Conservation (phyloP, 2,888 invertebrate genomes). For the Aphidius colemani region DNA sequence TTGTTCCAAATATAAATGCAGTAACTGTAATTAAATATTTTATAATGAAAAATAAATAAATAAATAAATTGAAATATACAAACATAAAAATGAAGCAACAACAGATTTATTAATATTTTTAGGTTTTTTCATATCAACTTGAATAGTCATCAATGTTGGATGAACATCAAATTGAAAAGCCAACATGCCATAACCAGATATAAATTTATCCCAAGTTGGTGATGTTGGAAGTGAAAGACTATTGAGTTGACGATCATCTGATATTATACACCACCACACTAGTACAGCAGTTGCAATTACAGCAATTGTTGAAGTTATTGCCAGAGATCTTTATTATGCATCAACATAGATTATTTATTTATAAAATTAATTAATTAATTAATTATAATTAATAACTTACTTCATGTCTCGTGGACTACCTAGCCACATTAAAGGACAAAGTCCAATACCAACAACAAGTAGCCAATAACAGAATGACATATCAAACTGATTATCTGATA, state of each 20-base stretch:
- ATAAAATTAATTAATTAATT: conserved; percentile 19
- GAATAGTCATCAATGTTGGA: conserved; percentile 84
- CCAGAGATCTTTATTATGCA: conserved; percentile 65
- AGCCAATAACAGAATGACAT: conserved; percentile 85
- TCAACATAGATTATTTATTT: conserved; percentile 5
- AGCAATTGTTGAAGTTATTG: conserved; percentile 68
- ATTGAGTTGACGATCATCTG: conserved; percentile 43
- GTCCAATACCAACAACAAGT: conserved; percentile 71
- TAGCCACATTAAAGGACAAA: conserved; percentile 85
- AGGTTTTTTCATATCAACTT: conserved; percentile 88
- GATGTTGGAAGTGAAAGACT: conserved; percentile 58
- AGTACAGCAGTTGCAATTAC: conserved; percentile 70
- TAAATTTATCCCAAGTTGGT: conserved; percentile 58
- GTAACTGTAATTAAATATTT: conserved; percentile 60
- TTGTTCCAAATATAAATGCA: conserved; percentile 69
- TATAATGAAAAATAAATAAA: background rate
- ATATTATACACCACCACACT: conserved; percentile 69
- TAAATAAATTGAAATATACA: conserved; percentile 40
- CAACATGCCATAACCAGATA: conserved; percentile 59
- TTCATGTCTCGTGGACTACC: conserved; percentile 93
- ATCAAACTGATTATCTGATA: conserved; percentile 68
- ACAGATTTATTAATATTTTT: conserved; percentile 75
- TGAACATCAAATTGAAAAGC: conserved; percentile 76
- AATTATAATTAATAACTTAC: conserved; percentile 61
- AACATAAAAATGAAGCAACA: conserved; percentile 71